Base-by-base conservation (phyloP, 2,888 invertebrate genomes). In the Pycnomerus fuliginosus region DNA sequence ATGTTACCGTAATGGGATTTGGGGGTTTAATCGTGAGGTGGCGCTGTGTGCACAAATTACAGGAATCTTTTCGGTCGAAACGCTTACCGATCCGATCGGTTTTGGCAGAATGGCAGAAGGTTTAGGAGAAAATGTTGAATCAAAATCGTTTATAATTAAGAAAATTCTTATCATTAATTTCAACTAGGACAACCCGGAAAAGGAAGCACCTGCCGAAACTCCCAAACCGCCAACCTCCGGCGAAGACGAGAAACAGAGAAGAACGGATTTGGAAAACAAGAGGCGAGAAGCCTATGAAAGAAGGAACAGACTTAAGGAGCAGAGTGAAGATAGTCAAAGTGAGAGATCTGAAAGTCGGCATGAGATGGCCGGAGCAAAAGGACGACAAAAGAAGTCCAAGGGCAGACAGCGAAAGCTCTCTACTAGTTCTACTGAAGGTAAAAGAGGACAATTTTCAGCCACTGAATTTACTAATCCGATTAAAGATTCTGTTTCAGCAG, bases 301-400 rank as follows among this genome's bases (percentile, higher is more conserved):
- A 50, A 71, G 79, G 58, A 76, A 76, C 48, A 77, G 74, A 64
- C 75, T 81, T 64, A 76, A 80, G 61, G 73, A 76, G 52, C 64
- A 72, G 49, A 75, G 52, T 72, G 77, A 77, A 73, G 65, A 59
- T 17, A 55, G 53, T 45, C 45, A 53, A 39, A 60, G 58, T 46
- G 64, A 61, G 34, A 44, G 53, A 22, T 55, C 57, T 8, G 55
- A 60, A 31, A 48, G 53, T 43, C 59, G 67, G 59, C 60, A 70
- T 68, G 69, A 70, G 50, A 71, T 71, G 70, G 70, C 61, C 16
- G 62, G 67, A 20, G 61, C 62, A 41, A 66, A 65, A 53, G 56
- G 58, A 36, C 63, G 62, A 42, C 61, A 58, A 43, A 63, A 61
- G 48, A 67, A 67, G 47, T 58, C 57, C 11, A 61, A 61, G 42